Evolutionary conservation across 2,797 vertebrate genomes (phyloP), one percentile per base, ranked within the genome.

Genomic region (Pelochelys cantorii): DNA sequence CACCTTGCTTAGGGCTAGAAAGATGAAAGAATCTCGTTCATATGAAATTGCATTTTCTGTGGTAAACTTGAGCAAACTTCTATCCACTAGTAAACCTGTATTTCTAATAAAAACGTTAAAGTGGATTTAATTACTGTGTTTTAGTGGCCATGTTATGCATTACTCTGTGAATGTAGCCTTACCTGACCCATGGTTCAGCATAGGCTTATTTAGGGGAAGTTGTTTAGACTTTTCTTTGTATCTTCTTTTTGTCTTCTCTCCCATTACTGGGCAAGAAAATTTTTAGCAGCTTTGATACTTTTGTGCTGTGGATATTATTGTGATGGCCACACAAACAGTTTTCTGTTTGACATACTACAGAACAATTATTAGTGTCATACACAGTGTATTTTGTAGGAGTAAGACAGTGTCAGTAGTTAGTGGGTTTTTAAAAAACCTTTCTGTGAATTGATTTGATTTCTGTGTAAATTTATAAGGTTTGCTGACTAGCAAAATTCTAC

Each of bases 1-100:
- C 1, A 20, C 0, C 37, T 22, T 27, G n/a, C 2, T 52, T 37
- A 2, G 4, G 5, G 0, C 7, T 10, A 5, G 7, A 4, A 31
- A 37, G 57, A 37, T 52, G 31, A 22, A 60, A 5, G 48, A 52
- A 5, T 65, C 55, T n/a, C 62, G n/a, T 60, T 84, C 37, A 18
- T 8, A 12, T 27, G 15, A 5, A 8, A 0, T 2, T n/a, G 18
- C 9, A 5, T 89, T 86, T 59, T 29, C 17, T 78, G 34, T 7
- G 34, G 5, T 25, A 7, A 4, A 34, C 0, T 84, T 42, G 37
- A 37, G 22, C 3, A 0, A 23, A 65, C 31, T 65, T 65, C 31
- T 5, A 14, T 17, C 11, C 18, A 6, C 10, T 22, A 22, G n/a
- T n/a, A n/a, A n/a, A n/a, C 11, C 31, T n/a, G n/a, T n/a, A n/a